Evolutionary conservation across 2,113 vertebrate species (phyloP).

Genomic region (Pogonocichla stellata): DNA sequence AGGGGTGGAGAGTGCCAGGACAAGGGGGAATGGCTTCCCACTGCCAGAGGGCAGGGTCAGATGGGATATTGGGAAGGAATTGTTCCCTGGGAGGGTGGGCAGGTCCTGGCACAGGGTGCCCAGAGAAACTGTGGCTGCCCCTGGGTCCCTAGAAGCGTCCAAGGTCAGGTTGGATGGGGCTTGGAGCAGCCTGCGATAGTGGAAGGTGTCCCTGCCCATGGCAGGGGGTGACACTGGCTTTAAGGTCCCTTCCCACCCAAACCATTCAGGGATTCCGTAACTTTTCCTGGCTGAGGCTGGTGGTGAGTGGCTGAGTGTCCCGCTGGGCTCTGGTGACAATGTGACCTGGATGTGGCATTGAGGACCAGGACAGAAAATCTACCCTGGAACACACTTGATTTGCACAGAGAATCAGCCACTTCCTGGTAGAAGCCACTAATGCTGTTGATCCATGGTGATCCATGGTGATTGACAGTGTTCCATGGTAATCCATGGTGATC

Average conservation of each 20-base stretch:
- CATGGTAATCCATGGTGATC: no score
- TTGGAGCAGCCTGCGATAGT: not conserved
- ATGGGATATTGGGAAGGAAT: not conserved
- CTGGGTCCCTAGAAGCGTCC: not conserved
- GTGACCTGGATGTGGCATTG: not conserved
- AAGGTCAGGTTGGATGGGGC: not conserved
- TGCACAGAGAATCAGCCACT: not conserved
- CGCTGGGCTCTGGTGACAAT: rapidly evolving
- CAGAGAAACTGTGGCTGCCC: not conserved
- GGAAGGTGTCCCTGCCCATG: not conserved
- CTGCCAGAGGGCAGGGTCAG: rapidly evolving
- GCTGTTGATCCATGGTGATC: no score
- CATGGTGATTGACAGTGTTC: no score
- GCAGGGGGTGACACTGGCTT: rapidly evolving
- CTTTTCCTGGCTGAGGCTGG: not conserved
- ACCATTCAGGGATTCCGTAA: rapidly evolving
- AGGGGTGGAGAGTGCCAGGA: not conserved
- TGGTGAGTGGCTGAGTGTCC: not conserved
- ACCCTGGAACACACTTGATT: not conserved
- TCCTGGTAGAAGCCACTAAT: not conserved
- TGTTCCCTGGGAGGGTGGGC: not conserved
- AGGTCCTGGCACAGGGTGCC: not conserved
- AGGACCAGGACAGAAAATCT: not conserved
- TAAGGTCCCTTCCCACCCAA: rapidly evolving
- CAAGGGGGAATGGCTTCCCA: not conserved